Base-by-base conservation (phyloP, 2,888 invertebrate genomes). In the Tuberolachnus salignus region DNA sequence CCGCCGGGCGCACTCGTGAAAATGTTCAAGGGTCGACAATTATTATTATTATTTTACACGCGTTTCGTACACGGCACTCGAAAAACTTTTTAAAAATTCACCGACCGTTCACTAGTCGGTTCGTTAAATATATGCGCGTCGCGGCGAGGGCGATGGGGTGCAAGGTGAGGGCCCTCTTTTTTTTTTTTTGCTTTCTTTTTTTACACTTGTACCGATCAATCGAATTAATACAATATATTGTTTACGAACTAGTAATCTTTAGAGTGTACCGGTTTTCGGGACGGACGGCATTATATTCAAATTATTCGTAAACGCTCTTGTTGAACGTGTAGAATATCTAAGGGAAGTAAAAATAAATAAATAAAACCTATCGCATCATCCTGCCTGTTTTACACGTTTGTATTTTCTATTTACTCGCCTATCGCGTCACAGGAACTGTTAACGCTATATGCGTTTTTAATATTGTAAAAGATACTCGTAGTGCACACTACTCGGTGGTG, bases 61-160 rank as follows among this genome's bases (percentile, higher is more conserved):
- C 23, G 26, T 64, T 64, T 64, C 53, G n/a, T 42, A 64, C 63
- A 34, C 34, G 16, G 9, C 53, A 74, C 73, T 74, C 4, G 73
- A 74, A 74, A 74, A 63, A 16, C 73, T 74, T 73, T 57, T 63
- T 19, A 42, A 64, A 72, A 74, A 74, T 53, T 63, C 73, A 64
- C 42, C 14, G 42, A 9, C 2, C 66, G 21, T 23, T 46, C 71
- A 55, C 46, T 23, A 44, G 21, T 19, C n/a, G 42, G 42, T 57
- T 49, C 19, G 66, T 75, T 67, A 75, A 75, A 67, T 75, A 67
- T 75, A 75, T 67, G 66, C 66, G 67, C 75, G 46, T 21, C 34
- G 34, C 34, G 11, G 9, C 51, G n/a, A 16, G 42, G 1, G 10
- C 10, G 34, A 10, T 23, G 46, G 55, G 64, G 66, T 75, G 66